Evolutionary conservation across 2,113 vertebrate genomes (phyloP), one percentile per base, ranked within the genome.

Genomic region (Marcusenius ussheri): DNA sequence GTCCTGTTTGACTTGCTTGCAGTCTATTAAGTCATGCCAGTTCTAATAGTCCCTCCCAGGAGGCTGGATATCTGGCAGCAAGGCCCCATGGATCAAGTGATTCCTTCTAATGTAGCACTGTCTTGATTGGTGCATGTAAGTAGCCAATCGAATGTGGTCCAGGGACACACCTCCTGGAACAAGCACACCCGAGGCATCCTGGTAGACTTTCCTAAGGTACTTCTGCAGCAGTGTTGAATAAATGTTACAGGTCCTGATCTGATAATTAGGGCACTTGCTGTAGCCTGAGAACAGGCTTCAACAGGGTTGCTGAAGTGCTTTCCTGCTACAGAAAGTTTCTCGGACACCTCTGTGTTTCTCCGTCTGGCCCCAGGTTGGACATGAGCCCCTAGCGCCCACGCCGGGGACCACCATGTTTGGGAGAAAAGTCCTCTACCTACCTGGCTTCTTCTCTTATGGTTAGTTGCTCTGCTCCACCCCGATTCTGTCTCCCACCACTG

Each of bases 391-490:
- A 21, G 94, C 96, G 70, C 97, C 97, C 19, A 95, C 95, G 0
- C 84, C 96, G 58, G 97, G 97, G 27, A 96, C 96, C 87, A 98
- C 97, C 0, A 94, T 98, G 90, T 95, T 98, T 94, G 97, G 97
- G 45, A 96, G 97, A 56, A 96, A 96, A 89, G 97, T 98, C 89
- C 93, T 97, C 5, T 98, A 98, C 91, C 93, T 98, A 91, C 97
- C 97, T 0, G 97, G 97, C 87, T 97, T 98, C 94, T 97, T 98
- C 93, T 96, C 96, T 84, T 98, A 98, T 0, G 97, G 97, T 98
- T 93, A 97, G 97, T 24, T 21, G 62, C 24, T 19, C 47, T 35
- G 27, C 49, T 87, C 17, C 49, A 1, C 27, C 15, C 6, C 21
- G 7, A 62, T 62, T 56, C 53, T 21, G 19, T 24, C 53, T 56